Evolutionary conservation across 2,888 invertebrate species (phyloP).

Genomic region (Meganola albula): DNA sequence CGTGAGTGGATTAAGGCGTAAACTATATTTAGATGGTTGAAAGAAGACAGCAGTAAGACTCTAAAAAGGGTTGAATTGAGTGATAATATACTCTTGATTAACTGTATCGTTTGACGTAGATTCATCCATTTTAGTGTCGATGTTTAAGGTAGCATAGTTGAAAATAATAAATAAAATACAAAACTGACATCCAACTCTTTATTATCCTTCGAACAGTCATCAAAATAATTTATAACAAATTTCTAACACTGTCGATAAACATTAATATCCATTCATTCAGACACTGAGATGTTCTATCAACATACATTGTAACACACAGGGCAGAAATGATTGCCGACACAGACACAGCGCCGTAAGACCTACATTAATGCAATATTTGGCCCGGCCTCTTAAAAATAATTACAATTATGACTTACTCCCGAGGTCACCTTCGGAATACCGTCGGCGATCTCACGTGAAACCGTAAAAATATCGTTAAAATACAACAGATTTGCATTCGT

Average conservation of each 20-base stretch:
- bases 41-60: no score
- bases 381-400: slow-evolving; percentile 76
- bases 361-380: slow-evolving; percentile 75
- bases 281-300: slow-evolving; percentile 71
- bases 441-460: slow-evolving; percentile 42
- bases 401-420: slow-evolving; percentile 69
- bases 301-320: slow-evolving; percentile 57
- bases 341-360: slow-evolving; percentile 64
- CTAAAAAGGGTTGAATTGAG: no score
- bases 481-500: slow-evolving; percentile 74
- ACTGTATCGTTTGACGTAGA: no score
- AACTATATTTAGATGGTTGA: no score
- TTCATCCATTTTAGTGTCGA: no score
- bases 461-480: slow-evolving; percentile 72
- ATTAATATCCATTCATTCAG: slow-evolving; percentile 73
- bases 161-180: slow-evolving; percentile 48
- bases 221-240: slow-evolving; percentile 80
- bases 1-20: no score
- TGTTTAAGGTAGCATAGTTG: no score
- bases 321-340: slow-evolving; percentile 55
- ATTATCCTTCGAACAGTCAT: slow-evolving; percentile 80
- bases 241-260: slow-evolving; percentile 78
- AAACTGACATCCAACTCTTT: slow-evolving; percentile 78
- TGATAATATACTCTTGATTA: no score
- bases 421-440: slow-evolving; percentile 45